Percentiles rank a stretch among this genome's conserved stretches.
These are phyloP conservation scores for Drosophila gunungcola DNA, from an alignment of 1,140 invertebrate species.

Conservation along the genomic window DNA sequence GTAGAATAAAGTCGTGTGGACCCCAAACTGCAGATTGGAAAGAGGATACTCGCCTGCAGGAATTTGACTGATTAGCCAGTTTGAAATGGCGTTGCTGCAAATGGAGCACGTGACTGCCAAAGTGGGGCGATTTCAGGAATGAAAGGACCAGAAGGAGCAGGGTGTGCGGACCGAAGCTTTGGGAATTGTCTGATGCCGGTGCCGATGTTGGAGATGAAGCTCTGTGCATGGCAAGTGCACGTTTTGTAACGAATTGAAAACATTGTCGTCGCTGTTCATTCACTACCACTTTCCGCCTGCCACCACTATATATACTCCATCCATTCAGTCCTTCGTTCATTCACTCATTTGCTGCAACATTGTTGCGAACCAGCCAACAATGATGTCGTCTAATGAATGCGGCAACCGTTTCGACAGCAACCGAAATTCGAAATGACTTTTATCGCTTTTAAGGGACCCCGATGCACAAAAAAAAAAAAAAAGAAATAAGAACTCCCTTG, in stretches of 20 bases:
- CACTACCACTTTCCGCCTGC: constrained; percentile 22
- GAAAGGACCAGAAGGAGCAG: not conserved
- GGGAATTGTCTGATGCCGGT: constrained; percentile 28
- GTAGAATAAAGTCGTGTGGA: not conserved
- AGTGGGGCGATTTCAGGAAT: not conserved
- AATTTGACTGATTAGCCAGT: constrained; percentile 80
- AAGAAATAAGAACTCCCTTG: constrained; percentile 4
- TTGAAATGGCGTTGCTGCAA: constrained; percentile 69
- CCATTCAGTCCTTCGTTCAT: constrained; percentile 50
- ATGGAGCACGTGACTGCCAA: constrained; percentile 67
- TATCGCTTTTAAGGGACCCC: constrained; percentile 44
- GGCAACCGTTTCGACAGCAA: constrained; percentile 60
- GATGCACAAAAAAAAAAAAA: not conserved
- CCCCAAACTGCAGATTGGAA: not conserved
- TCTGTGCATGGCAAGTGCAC: constrained; percentile 51
- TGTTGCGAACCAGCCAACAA: constrained; percentile 60
- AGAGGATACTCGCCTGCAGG: constrained; percentile 40
- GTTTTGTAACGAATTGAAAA: constrained; percentile 69
- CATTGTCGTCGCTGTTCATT: constrained; percentile 55
- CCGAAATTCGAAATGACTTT: constrained; percentile 52
- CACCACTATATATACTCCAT: constrained; percentile 22
- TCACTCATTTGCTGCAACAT: constrained; percentile 76
- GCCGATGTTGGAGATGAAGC: constrained; percentile 11
- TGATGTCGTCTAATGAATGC: constrained; percentile 71
- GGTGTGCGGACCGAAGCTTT: constrained; percentile 13